Evolutionary conservation across 2,797 vertebrate genomes (phyloP).

Genomic region (Sebastes matsubarae): DNA sequence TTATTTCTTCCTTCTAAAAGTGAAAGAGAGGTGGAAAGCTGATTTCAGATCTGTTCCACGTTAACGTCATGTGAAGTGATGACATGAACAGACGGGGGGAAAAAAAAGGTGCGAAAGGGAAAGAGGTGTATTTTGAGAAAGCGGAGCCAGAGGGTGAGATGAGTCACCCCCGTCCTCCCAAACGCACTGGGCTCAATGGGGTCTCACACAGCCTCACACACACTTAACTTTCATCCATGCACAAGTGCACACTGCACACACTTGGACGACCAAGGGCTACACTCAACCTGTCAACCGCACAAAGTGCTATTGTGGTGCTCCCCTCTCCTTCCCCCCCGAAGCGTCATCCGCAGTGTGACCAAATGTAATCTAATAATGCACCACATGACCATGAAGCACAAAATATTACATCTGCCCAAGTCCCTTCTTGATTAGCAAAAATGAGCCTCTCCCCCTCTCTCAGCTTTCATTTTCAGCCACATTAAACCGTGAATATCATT

Average conservation of each 20-base stretch:
- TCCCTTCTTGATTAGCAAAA: slow-evolving; percentile 37
- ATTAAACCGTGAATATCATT: slow-evolving; percentile 44
- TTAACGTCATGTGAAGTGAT: neutral
- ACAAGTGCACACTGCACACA: neutral
- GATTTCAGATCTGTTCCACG: neutral
- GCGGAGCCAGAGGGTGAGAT: slow-evolving; percentile 36
- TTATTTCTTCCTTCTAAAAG: neutral
- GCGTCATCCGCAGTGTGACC: slow-evolving; percentile 4
- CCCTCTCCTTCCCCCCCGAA: neutral
- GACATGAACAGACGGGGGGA: neutral
- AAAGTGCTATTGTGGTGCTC: slow-evolving; percentile 4
- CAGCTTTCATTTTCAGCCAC: slow-evolving; percentile 44
- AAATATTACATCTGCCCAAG: slow-evolving; percentile 28
- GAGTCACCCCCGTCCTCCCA: slow-evolving; percentile 43
- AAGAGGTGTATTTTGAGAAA: slow-evolving; percentile 48
- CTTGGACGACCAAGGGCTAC: slow-evolving; percentile 8
- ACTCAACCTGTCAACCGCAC: slow-evolving; percentile 36
- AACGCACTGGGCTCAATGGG: slow-evolving; percentile 32
- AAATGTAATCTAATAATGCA: slow-evolving; percentile 26
- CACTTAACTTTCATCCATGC: slow-evolving; percentile 16
- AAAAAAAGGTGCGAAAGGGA: slow-evolving; percentile 8
- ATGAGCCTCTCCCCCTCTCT: slow-evolving; percentile 2
- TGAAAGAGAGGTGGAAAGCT: neutral
- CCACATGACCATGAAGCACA: slow-evolving; percentile 7
- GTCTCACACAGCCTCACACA: slow-evolving; percentile 20